Evolutionary conservation across 2,888 invertebrate species (phyloP).

Genomic region (Eledone cirrhosa): DNA sequence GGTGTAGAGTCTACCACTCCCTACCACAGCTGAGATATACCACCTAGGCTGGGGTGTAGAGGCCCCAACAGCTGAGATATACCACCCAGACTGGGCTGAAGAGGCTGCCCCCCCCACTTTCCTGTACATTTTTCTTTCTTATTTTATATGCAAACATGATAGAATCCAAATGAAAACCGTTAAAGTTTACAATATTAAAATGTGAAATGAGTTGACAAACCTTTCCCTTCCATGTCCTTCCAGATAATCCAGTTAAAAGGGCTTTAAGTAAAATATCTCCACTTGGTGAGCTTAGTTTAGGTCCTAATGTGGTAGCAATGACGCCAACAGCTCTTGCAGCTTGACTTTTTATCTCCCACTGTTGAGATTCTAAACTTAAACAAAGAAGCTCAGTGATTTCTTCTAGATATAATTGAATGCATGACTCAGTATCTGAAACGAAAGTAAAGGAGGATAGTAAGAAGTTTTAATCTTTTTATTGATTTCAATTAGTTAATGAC

Average conservation of each 20-base stretch:
- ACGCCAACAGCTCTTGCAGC: conserved; percentile 84
- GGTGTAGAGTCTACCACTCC: too few species aligned
- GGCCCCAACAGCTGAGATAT: too few species aligned
- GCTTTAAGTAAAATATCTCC: conserved; percentile 73
- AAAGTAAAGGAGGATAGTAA: background rate
- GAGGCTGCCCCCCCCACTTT: too few species aligned
- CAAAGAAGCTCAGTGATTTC: conserved; percentile 78
- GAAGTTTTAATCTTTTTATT: background rate
- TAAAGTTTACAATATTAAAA: too few species aligned
- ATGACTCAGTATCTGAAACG: conserved; percentile 74
- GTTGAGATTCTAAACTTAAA: conserved; percentile 79
- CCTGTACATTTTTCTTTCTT: too few species aligned
- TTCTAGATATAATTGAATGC: conserved; percentile 79
- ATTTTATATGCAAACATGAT: too few species aligned
- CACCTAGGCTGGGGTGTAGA: too few species aligned
- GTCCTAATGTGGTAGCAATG: conserved; percentile 77
- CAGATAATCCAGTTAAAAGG: conserved; percentile 77
- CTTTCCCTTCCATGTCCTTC: conserved; percentile 89
- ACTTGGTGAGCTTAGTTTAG: conserved; percentile 73
- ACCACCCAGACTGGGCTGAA: too few species aligned
- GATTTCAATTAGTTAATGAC: too few species aligned
- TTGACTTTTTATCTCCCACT: conserved; percentile 89
- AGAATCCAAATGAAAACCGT: too few species aligned
- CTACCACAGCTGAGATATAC: too few species aligned
- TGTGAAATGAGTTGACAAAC: conserved; percentile 43